Evolutionary conservation across 2,113 vertebrate species (phyloP).

Genomic region (Chroicocephalus ridibundus): DNA sequence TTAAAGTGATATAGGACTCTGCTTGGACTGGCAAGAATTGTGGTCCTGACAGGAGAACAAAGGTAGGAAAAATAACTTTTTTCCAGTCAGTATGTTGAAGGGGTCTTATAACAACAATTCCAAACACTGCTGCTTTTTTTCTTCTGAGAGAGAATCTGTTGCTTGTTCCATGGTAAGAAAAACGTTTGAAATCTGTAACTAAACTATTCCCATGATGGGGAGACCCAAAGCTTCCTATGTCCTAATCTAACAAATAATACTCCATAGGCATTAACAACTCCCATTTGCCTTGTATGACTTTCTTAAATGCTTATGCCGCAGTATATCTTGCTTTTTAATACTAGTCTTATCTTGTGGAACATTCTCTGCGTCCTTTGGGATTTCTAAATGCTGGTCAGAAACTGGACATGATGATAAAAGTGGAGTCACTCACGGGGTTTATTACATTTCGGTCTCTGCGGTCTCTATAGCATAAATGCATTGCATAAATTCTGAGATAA

Average conservation of each 20-base stretch:
- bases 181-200: neutral
- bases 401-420: neutral
- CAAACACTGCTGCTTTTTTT: neutral
- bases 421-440: neutral
- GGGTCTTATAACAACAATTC: neutral
- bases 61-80: neutral
- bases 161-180: neutral
- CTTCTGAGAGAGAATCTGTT: neutral
- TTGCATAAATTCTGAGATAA: neutral
- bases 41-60: neutral
- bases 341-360: neutral
- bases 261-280: neutral
- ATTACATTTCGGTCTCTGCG: neutral
- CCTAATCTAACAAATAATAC: neutral
- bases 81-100: neutral
- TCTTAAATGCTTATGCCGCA: neutral
- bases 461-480: neutral
- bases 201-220: neutral
- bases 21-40: neutral
- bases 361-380: constrained; percentile 24
- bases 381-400: constrained; percentile 13
- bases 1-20: neutral
- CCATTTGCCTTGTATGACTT: neutral
- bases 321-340: neutral
- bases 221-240: neutral